Percentiles rank a stretch among this genome's conserved stretches.
Evolutionary conservation across 2,888 invertebrate genomes (phyloP).

Genomic region (Acleris laterana): DNA sequence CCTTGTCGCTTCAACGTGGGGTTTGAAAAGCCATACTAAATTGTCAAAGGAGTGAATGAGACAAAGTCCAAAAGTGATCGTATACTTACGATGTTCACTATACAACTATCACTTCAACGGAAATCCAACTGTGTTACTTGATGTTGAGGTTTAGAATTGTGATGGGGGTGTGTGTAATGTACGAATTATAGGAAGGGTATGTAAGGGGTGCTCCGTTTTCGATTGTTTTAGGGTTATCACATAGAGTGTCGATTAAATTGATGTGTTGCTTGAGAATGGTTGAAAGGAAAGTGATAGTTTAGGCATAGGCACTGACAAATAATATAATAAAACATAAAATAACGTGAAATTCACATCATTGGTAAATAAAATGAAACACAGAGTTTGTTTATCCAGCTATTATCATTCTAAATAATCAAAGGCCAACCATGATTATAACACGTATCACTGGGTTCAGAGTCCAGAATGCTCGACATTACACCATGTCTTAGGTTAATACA

Average conservation of each 20-base stretch:
- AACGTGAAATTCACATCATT: no score
- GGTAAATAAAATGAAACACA: not conserved
- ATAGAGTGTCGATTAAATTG: constrained; percentile 12
- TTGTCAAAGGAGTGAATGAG: no score
- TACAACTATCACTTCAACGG: not conserved
- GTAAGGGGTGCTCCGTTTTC: constrained; percentile 18
- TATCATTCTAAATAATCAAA: constrained; percentile 39
- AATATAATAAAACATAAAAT: not conserved
- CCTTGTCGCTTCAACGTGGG: no score
- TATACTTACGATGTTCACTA: no score
- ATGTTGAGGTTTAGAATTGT: constrained; percentile 9
- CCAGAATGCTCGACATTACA: constrained; percentile 57
- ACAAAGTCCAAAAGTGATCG: no score
- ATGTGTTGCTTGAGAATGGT: constrained; percentile 6
- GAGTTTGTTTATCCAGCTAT: no score
- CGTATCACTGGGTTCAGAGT: constrained; percentile 87
- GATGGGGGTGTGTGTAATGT: not conserved
- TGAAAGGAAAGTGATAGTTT: not conserved
- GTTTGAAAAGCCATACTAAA: no score
- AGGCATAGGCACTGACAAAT: not conserved
- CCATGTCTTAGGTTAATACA: no score
- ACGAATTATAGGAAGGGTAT: constrained; percentile 23
- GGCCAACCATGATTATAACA: constrained; percentile 87
- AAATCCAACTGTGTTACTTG: not conserved
- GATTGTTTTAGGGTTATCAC: constrained; percentile 31